Base-by-base conservation (phyloP, 1,140 invertebrate genomes). In the Drosophila neocordata region DNA sequence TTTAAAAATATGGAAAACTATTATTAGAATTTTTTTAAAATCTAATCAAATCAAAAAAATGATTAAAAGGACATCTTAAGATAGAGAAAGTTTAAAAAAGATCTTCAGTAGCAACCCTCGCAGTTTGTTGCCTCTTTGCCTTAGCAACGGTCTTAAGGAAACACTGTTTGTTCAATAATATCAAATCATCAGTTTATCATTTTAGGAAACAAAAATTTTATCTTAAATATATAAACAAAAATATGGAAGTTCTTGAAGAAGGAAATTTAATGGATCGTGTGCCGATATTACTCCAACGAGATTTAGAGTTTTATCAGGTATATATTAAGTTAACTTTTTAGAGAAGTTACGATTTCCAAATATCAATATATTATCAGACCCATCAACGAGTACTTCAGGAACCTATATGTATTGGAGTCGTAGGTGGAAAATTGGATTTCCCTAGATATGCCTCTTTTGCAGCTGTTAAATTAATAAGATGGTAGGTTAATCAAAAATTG, bases 191-290 rank as follows among this genome's bases (percentile, higher is more conserved):
- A 34, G 9, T 34, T 4, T 13, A 1, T 48, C 31, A 37, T 27
- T 11, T 44, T 24, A 1, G 22, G 4, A 24, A n/a, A n/a, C n/a
- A n/a, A n/a, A n/a, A n/a, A n/a, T n/a, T n/a, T n/a, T n/a, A n/a
- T n/a, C 4, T 24, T 24, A 24, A 24, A 24, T 24, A 24, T 24
- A 24, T 2, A 24, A 24, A 24, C 22, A 24, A 1, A 13, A 62
- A 80, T 53, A 96, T 96, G 95, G 95, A 96, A 91, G 95, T 96
- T 65, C 96, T 96, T 92, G 95, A 96, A 94, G 95, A 96, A 94
- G 95, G 95, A 22, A 96, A 96, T 93, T 94, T 96, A 90, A 96
- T 96, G 94, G 96, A 96, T 92, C 93, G 95, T 69, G 95, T 96
- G 44, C 94, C 95, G 69, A 96, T 96, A 80, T 92, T 96, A 37